Conservation (phyloP, 2,888 invertebrate species). For the Lasioglossum malachurum region DNA sequence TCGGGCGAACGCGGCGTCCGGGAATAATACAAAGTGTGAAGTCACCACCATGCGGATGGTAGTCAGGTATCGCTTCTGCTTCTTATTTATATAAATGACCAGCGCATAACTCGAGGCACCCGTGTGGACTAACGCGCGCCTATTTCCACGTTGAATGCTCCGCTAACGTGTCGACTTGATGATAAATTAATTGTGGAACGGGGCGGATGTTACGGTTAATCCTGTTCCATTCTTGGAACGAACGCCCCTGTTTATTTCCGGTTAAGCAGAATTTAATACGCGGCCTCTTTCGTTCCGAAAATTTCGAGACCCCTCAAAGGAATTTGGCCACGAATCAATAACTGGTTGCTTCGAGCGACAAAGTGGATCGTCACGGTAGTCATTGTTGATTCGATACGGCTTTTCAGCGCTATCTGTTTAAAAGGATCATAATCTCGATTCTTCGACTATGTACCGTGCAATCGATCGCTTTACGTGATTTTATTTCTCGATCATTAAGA, state of each 20-base stretch:
- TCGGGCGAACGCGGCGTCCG: conserved; percentile 65
- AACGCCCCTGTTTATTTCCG: conserved; percentile 2
- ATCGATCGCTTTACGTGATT: not conserved
- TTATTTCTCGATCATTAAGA: not conserved
- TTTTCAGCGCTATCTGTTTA: conserved; percentile 67
- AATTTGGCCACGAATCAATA: conserved; percentile 39
- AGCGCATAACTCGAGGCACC: conserved; percentile 81
- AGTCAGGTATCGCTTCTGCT: conserved; percentile 84
- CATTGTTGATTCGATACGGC: conserved; percentile 73
- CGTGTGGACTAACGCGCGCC: conserved; percentile 67
- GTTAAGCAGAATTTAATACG: conserved; percentile 11
- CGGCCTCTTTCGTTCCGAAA: conserved; percentile 21
- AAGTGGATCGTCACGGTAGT: conserved; percentile 69
- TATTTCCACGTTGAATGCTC: conserved; percentile 59
- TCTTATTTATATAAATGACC: conserved; percentile 85
- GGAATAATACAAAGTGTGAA: conserved; percentile 83
- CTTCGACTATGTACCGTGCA: not conserved
- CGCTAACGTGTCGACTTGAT: conserved; percentile 69
- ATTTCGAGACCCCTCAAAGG: conserved; percentile 37
- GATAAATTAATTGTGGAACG: conserved; percentile 72
- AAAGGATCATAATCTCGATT: conserved; percentile 61
- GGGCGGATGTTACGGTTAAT: conserved; percentile 68
- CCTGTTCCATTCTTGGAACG: conserved; percentile 37
- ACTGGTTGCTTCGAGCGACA: conserved; percentile 66
- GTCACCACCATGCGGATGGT: conserved; percentile 81